Evolutionary conservation across 2,888 invertebrate genomes (phyloP).

Genomic region (Pheosia gnoma): DNA sequence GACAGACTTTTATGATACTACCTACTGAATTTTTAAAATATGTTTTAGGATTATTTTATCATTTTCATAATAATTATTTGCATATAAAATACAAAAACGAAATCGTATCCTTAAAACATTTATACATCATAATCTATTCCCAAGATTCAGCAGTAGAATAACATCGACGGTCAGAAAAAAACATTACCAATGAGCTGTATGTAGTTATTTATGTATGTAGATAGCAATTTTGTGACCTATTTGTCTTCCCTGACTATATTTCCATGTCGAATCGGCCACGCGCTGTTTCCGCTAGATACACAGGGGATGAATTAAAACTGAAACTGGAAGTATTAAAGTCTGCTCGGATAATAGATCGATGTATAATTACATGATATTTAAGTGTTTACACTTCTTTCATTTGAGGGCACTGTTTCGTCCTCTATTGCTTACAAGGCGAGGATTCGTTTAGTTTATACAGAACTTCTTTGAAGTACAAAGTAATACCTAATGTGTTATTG

Average conservation of each 20-base stretch:
- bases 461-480: no score
- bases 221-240: slow-evolving; percentile 60
- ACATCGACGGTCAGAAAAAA: slow-evolving; percentile 27
- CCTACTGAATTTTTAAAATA: neutral
- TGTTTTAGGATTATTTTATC: no score
- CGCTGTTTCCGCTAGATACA: slow-evolving; percentile 47
- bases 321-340: slow-evolving; percentile 31
- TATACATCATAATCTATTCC: neutral
- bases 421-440: no score
- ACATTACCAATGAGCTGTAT: slow-evolving; percentile 32
- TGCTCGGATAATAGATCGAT: neutral
- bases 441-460: no score
- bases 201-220: slow-evolving; percentile 47
- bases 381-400: neutral
- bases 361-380: neutral
- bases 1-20: neutral
- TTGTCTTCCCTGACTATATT: slow-evolving; percentile 52
- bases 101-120: neutral
- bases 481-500: no score
- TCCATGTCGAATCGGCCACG: slow-evolving; percentile 47
- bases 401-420: neutral
- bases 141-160: slow-evolving; percentile 2
- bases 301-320: slow-evolving; percentile 21
- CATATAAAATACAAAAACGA: neutral
- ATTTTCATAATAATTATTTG: neutral